Percentiles rank a stretch among this genome's conserved stretches.
These are phyloP conservation scores for Drosophila littoralis DNA, from an alignment of 1,140 invertebrate species.

Conservation along the genomic window DNA sequence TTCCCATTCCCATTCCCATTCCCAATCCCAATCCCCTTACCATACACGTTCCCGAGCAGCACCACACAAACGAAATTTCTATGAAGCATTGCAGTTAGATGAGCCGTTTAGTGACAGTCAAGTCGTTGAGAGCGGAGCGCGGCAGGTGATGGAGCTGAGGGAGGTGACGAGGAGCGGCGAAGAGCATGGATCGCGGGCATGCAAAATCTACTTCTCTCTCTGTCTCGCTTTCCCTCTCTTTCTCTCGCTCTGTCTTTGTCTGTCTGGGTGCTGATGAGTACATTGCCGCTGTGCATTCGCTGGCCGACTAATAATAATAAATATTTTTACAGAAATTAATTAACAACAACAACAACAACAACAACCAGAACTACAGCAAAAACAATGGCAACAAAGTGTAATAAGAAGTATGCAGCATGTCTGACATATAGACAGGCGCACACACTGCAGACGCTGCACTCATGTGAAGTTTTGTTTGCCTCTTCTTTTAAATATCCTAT, in stretches of 20 bases:
- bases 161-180: not conserved
- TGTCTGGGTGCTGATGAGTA: constrained; percentile 39
- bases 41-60: constrained; percentile 35
- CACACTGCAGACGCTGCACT: constrained; percentile 4
- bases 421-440: constrained; percentile 13
- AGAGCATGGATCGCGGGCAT: constrained; percentile 53
- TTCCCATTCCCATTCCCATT: no score
- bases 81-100: constrained; percentile 84
- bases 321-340: constrained; percentile 81
- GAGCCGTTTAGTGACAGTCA: constrained; percentile 82
- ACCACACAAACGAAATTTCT: constrained; percentile 72
- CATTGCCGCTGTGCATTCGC: constrained; percentile 61
- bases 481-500: not conserved
- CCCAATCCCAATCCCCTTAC: constrained; percentile 1
- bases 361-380: not conserved
- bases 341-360: constrained; percentile 56
- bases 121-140: constrained; percentile 51
- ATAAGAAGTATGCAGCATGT: constrained; percentile 38
- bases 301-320: constrained; percentile 77
- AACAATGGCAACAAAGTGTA: constrained; percentile 63
- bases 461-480: not conserved
- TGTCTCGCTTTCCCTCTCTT: not conserved
- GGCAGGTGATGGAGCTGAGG: constrained; percentile 1
- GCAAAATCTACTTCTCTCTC: constrained; percentile 29
- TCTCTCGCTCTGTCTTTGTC: constrained; percentile 6